Base-by-base conservation (phyloP, 2,888 invertebrate species). In the Drosophila nigricruria region DNA sequence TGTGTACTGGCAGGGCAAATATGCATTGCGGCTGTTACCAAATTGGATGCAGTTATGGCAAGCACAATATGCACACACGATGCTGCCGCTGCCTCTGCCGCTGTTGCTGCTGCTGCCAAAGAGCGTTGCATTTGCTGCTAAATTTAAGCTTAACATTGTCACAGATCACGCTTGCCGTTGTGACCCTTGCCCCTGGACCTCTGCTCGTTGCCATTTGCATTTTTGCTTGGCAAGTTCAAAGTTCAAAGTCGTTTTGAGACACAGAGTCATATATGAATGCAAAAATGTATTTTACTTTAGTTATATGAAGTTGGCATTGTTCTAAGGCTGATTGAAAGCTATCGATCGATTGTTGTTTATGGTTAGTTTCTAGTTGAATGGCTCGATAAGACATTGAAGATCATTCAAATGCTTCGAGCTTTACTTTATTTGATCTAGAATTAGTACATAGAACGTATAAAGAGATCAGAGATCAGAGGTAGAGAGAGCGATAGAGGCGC, bases 1-100 rank as follows among this genome's bases (percentile, higher is more conserved):
- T 59, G 57, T 50, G 50, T 59, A 52, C 52, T 76, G 76, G 49
- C 53, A 38, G 65, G 67, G 79, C 67, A 87, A 87, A 84, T 83
- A 84, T 83, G 82, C 87, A 81, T 84, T 87, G 85, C 63, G 80
- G 79, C 80, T 84, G 76, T 82, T 87, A 87, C 88, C 88, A 84
- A 84, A 84, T 82, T 87, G 85, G 71, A 84, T 87, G 80, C 82
- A 84, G 85, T 82, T 81, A 82, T 77, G 78, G 71, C 81, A 65
- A 77, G 56, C 63, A 59, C 76, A 78, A 73, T 56, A 58, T 65
- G 71, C 68, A 60, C 67, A 66, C 69, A 66, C 60, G 68, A 66
- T 62, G 25, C 38, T 68, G 72, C 71, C 32, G 68, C 64, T 64
- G n/a, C n/a, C n/a, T n/a, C n/a, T n/a, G n/a, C n/a, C 60, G 68